Evolutionary conservation across 1,140 invertebrate species (phyloP).

Genomic region (Marisa cornuarietis): DNA sequence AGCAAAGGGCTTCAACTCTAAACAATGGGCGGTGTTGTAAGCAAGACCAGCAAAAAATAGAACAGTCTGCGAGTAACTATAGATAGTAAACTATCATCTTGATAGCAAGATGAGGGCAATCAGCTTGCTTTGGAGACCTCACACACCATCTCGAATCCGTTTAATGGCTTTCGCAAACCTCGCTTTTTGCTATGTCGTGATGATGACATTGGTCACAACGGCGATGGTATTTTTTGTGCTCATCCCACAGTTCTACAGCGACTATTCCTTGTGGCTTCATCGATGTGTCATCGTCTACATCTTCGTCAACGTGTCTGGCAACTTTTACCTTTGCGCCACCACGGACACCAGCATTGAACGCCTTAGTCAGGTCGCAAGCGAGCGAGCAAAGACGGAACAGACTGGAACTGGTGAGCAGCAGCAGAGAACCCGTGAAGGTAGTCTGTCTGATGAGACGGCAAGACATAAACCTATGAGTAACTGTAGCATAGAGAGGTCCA

Average conservation of each 20-base stretch:
- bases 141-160: slow-evolving; percentile 2
- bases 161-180: slow-evolving; percentile 20
- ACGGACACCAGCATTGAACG: slow-evolving; percentile 18
- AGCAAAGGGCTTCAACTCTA: not conserved
- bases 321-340: slow-evolving; percentile 18
- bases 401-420: not conserved
- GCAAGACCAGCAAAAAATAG: not conserved
- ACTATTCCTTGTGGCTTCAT: slow-evolving; percentile 4
- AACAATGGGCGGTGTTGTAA: not conserved
- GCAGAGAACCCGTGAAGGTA: not conserved
- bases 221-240: slow-evolving; percentile 12
- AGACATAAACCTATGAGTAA: too few relatives aligned
- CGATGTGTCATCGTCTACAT: slow-evolving; percentile 9
- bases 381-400: not conserved
- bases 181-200: slow-evolving; percentile 13
- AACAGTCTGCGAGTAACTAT: not conserved
- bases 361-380: not conserved
- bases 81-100: not conserved
- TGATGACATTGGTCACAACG: slow-evolving; percentile 10
- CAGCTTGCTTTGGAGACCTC: slow-evolving; percentile 2
- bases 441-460: not conserved
- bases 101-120: slow-evolving; percentile 2
- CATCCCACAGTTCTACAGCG: slow-evolving; percentile 16
- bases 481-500: too few relatives aligned
- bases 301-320: slow-evolving; percentile 23